Percentiles rank a stretch among this genome's conserved stretches.
Evolutionary conservation across 1,140 invertebrate species (phyloP).

Genomic region (Mesaphorura yosii): DNA sequence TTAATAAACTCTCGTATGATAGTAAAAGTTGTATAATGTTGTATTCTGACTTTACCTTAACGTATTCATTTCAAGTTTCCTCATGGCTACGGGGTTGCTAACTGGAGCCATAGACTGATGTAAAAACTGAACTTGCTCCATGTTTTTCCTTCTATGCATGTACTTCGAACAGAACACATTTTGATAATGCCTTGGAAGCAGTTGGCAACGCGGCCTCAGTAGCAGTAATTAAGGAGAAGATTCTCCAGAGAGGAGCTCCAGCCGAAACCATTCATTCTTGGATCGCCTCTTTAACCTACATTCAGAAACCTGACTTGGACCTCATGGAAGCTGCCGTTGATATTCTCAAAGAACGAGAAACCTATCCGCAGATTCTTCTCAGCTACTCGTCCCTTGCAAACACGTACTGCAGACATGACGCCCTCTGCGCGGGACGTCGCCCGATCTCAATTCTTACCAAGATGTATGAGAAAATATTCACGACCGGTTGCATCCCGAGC

Average conservation of each 20-base stretch:
- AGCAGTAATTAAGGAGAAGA: constrained; percentile 37
- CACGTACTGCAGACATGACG: constrained; percentile 36
- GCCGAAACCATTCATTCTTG: constrained; percentile 36
- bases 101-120: too few relatives aligned
- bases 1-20: too few relatives aligned
- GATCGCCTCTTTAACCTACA: constrained; percentile 40
- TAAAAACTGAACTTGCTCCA: background rate
- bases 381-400: constrained; percentile 39
- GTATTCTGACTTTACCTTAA: too few relatives aligned
- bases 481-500: constrained; percentile 16
- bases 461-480: constrained; percentile 17
- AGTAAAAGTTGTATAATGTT: too few relatives aligned
- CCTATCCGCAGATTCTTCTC: constrained; percentile 36
- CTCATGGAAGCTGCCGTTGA: constrained; percentile 37
- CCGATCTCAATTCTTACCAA: constrained; percentile 18
- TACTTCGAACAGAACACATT: constrained; percentile 24
- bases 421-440: constrained; percentile 30
- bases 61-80: too few relatives aligned
- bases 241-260: constrained; percentile 29
- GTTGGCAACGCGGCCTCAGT: constrained; percentile 37
- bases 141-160: background rate
- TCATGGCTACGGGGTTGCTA: too few relatives aligned
- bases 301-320: constrained; percentile 37
- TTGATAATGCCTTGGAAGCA: constrained; percentile 40
- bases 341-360: constrained; percentile 33